phyloP scores from a whole-genome alignment of 2,113 vertebrate genomes.

The Donacobius atricapilla region DNA sequence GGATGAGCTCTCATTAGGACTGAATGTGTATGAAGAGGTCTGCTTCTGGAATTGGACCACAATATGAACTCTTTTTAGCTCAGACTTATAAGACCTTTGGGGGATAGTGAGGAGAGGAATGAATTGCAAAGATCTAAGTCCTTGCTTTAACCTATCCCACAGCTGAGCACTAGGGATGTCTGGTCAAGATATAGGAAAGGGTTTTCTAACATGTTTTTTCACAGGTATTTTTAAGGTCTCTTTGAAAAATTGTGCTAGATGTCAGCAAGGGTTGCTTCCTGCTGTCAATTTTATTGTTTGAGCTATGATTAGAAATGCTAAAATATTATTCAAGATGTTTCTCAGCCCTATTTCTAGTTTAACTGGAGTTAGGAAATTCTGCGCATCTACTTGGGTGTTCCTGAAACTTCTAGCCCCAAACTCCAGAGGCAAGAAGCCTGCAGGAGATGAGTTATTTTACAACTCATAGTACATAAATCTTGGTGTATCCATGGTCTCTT shows the following conservation, averaged over 20 bases:
- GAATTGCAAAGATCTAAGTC: neutral
- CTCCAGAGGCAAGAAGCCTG: neutral
- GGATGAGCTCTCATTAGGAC: neutral
- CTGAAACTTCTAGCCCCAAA: neutral
- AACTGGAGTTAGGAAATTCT: neutral
- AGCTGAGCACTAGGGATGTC: neutral
- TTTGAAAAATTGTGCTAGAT: neutral
- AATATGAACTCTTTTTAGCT: neutral
- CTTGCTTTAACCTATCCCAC: neutral
- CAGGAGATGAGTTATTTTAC: neutral
- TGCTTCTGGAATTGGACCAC: neutral
- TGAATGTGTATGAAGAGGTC: neutral
- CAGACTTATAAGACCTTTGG: neutral
- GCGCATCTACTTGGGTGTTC: neutral
- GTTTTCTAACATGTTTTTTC: neutral
- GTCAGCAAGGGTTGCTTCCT: neutral
- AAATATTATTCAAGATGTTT: neutral
- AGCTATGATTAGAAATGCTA: neutral
- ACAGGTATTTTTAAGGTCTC: neutral
- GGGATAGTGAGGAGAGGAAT: neutral
- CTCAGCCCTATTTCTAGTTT: neutral
- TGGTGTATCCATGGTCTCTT: neutral
- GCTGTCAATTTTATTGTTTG: neutral
- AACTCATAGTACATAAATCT: neutral
- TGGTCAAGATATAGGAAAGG: neutral